Base-by-base conservation (phyloP, 2,797 vertebrate species). In the Enteromius argenteus region DNA sequence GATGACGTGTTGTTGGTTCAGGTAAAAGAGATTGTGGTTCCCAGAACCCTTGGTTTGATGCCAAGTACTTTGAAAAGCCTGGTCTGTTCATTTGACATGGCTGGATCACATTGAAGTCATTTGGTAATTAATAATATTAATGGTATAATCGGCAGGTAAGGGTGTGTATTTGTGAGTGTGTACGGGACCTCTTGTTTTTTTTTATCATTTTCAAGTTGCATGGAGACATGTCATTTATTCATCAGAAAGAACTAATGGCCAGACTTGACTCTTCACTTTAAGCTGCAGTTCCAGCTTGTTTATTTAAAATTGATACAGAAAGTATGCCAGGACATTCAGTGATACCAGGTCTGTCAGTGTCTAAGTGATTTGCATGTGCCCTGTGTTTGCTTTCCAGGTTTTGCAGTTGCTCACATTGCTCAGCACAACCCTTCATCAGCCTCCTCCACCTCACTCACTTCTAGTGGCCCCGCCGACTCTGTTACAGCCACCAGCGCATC, bases 331-430 rank as follows among this genome's bases (percentile, higher is more conserved):
- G 39, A 19, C 64, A 17, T 14, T 53, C 32, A 69, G 2, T 71
- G 15, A 58, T 42, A 39, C 56, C 27, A 17, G 14, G 23, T 69
- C 9, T 71, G n/a, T 80, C n/a, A 19, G 32, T 39, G 9, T 60
- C 19, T 64, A n/a, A 68, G 39, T 9, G 9, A 32, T 49, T 21
- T 76, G 44, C 64, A 27, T 71, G 39, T 83, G 75, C 44, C 44
- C 21, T 74, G n/a, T 85, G 79, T 83, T 46, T 72, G 62, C 35
- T 66, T 39, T 60, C 30, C 92, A 99, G 98, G 98, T 85, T 99
- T 99, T 68, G 98, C 97, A 0, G 98, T 99, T 85, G 98, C 98
- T 87, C 98, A 98, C 89, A 93, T 97, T 85, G 95, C 96, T 80
- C 97, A 97, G 90, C 96, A 95, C 88, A 94, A 92, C 82, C 92